phyloP scores from a whole-genome alignment of 2,888 invertebrate genomes.

The Synanthedon myopaeformis region DNA sequence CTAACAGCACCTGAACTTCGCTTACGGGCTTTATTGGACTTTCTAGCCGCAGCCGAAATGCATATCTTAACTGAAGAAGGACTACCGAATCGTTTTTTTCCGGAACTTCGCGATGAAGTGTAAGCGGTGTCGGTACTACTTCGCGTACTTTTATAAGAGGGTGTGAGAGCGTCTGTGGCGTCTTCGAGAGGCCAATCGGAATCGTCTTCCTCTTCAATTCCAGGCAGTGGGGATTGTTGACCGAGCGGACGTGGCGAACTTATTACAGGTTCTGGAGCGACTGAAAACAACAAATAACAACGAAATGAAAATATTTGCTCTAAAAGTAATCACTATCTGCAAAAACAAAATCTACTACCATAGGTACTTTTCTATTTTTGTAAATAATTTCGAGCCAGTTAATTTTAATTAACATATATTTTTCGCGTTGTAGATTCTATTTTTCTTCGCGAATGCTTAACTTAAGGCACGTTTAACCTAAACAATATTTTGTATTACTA shows the following conservation, averaged over 20 bases:
- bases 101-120: slow-evolving; percentile 60
- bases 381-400: background rate
- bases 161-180: slow-evolving; percentile 61
- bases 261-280: slow-evolving; percentile 65
- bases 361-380: background rate
- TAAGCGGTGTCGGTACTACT: slow-evolving; percentile 65
- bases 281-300: slow-evolving; percentile 53
- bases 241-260: slow-evolving; percentile 70
- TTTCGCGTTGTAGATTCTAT: too few relatives aligned
- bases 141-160: slow-evolving; percentile 62
- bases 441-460: too few relatives aligned
- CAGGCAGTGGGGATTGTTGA: slow-evolving; percentile 81
- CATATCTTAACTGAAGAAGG: slow-evolving; percentile 73
- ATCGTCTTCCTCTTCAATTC: slow-evolving; percentile 87
- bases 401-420: too few relatives aligned
- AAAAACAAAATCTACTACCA: background rate
- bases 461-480: too few relatives aligned
- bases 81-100: slow-evolving; percentile 65
- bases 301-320: slow-evolving; percentile 2
- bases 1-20: slow-evolving; percentile 53
- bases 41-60: slow-evolving; percentile 66
- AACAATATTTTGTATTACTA: too few relatives aligned
- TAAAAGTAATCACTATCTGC: background rate
- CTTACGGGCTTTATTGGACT: slow-evolving; percentile 64
- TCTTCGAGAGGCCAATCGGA: slow-evolving; percentile 70